Conservation (phyloP, 2,888 invertebrate species). For the Blastobasis lacticolella region DNA sequence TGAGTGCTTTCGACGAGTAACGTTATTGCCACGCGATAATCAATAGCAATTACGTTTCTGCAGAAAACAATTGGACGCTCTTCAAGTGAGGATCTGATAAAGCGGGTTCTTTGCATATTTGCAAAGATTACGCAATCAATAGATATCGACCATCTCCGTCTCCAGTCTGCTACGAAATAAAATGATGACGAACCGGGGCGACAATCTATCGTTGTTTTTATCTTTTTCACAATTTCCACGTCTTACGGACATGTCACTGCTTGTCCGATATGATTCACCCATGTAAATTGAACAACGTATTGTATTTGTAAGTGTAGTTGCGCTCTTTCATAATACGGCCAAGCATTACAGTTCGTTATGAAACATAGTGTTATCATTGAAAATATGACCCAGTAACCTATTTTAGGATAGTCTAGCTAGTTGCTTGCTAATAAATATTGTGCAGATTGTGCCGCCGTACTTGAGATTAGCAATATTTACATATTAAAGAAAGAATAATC, state of each 20-base stretch:
- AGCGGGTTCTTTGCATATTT: constrained; percentile 49
- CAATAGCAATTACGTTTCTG: constrained; percentile 43
- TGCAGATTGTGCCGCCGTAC: too few species aligned
- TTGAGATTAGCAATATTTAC: too few species aligned
- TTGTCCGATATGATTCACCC: not conserved
- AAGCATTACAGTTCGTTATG: constrained; percentile 1
- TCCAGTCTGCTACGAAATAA: constrained; percentile 3
- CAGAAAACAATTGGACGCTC: constrained; percentile 36
- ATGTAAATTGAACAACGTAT: not conserved
- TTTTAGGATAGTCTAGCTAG: not conserved
- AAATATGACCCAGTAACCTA: too few species aligned
- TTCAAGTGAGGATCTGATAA: constrained; percentile 35
- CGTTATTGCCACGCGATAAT: constrained; percentile 41
- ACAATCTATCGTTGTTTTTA: not conserved
- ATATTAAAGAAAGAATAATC: too few species aligned
- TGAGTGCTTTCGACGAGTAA: constrained; percentile 19
- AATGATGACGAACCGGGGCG: too few species aligned
- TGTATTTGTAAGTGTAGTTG: too few species aligned
- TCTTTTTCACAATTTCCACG: not conserved
- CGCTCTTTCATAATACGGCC: too few species aligned
- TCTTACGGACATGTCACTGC: not conserved
- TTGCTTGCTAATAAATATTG: not conserved
- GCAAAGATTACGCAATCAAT: constrained; percentile 32
- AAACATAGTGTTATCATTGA: not conserved
- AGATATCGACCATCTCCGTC: constrained; percentile 18